phyloP scores from a whole-genome alignment of 2,797 vertebrate genomes.

The Enteromius trimaculatus region DNA sequence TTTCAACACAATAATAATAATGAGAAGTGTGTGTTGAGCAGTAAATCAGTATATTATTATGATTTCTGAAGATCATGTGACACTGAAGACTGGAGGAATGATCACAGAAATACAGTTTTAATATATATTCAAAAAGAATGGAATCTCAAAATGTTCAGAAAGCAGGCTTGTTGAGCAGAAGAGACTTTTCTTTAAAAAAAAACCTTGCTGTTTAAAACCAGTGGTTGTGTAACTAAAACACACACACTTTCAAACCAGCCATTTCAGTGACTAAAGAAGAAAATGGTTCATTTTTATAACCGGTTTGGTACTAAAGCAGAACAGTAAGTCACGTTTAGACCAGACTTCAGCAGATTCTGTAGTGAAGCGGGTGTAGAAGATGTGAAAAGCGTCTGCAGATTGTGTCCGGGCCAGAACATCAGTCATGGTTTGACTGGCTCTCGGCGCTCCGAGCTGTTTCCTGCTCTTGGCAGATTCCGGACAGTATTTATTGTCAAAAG shows the following conservation, averaged over 20 bases:
- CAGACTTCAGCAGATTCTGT: not conserved
- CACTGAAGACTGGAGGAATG: too few relatives aligned
- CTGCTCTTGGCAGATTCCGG: conserved; percentile 5
- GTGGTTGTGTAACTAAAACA: not conserved
- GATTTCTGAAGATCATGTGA: too few relatives aligned
- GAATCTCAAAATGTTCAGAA: too few relatives aligned
- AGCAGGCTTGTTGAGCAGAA: too few relatives aligned
- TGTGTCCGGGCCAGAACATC: not conserved
- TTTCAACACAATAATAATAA: too few relatives aligned
- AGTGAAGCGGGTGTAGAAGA: not conserved
- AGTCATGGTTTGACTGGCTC: not conserved
- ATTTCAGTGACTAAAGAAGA: not conserved
- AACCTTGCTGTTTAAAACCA: too few relatives aligned
- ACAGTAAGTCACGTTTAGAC: not conserved
- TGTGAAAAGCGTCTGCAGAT: conserved; percentile 5
- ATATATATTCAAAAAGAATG: too few relatives aligned
- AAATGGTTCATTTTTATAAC: not conserved
- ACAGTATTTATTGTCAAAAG: conserved; percentile 49
- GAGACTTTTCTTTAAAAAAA: too few relatives aligned
- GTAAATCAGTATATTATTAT: too few relatives aligned
- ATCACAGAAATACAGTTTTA: too few relatives aligned
- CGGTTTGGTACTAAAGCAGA: too few relatives aligned
- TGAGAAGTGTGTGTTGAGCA: too few relatives aligned
- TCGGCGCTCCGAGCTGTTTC: not conserved
- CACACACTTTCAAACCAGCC: not conserved